phyloP scores from a whole-genome alignment of 2,888 invertebrate genomes.

The Lithodes maja region DNA sequence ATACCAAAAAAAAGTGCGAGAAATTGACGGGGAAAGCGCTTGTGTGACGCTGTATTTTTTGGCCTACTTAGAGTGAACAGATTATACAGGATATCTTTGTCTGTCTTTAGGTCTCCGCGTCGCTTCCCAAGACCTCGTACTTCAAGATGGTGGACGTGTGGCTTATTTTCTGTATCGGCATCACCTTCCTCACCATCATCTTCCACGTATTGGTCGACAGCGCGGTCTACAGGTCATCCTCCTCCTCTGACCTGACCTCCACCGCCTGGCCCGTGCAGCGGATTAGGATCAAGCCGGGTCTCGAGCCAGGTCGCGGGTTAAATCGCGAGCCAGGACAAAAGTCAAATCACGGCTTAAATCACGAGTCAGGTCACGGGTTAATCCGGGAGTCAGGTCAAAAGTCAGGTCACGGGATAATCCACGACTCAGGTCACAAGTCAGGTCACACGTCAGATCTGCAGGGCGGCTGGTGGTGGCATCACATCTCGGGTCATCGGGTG shows the following conservation, averaged over 20 bases:
- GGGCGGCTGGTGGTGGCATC: background rate
- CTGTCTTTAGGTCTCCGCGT: constrained; percentile 37
- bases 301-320: background rate
- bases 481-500: background rate
- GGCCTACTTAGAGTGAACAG: too few species aligned
- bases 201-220: constrained; percentile 49
- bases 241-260: background rate
- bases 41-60: too few species aligned
- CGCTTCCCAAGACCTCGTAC: constrained; percentile 60
- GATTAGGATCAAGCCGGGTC: background rate
- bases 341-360: too few species aligned
- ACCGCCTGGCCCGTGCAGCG: background rate
- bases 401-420: background rate
- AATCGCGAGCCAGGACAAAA: background rate
- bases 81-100: too few species aligned
- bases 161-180: constrained; percentile 55
- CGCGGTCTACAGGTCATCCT: background rate
- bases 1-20: too few species aligned
- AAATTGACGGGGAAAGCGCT: too few species aligned
- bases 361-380: background rate
- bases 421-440: background rate
- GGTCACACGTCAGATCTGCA: background rate
- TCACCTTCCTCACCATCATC: constrained; percentile 54
- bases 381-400: background rate
- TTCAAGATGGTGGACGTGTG: constrained; percentile 62